These are phyloP conservation scores for Orthochromis indermauri DNA, from an alignment of 2,113 vertebrate genomes.

Conservation along the genomic window DNA sequence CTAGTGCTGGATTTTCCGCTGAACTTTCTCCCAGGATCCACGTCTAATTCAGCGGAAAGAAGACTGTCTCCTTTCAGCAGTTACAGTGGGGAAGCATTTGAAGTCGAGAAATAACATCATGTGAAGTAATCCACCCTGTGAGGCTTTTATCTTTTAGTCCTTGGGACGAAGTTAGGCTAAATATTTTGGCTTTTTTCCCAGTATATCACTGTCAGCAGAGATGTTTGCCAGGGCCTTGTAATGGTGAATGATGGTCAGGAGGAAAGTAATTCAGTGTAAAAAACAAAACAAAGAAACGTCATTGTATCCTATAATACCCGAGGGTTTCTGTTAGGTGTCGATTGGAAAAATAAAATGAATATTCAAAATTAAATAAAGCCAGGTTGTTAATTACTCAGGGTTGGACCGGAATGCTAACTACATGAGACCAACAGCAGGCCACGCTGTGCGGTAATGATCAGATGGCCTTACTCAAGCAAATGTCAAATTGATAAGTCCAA, in stretches of 20 bases:
- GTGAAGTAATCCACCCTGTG: not conserved
- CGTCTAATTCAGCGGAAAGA: not conserved
- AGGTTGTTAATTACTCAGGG: not conserved
- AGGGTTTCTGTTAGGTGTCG: not conserved
- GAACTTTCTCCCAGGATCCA: not conserved
- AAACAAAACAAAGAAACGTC: not conserved
- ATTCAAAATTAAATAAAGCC: not conserved
- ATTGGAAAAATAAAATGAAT: not conserved
- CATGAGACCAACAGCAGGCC: not conserved
- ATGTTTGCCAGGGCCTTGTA: slow-evolving; percentile 11
- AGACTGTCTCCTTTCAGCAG: not conserved
- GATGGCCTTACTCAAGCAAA: not conserved
- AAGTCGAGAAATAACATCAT: not conserved
- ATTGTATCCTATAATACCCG: not conserved
- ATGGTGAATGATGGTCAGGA: not conserved
- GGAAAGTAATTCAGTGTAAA: not conserved
- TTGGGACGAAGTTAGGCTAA: slow-evolving; percentile 2
- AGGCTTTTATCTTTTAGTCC: not conserved
- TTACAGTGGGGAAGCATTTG: not conserved
- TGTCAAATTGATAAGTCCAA: not conserved
- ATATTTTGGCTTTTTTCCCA: slow-evolving; percentile 32
- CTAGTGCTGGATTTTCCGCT: not conserved
- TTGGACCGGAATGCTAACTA: not conserved
- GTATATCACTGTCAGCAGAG: not conserved
- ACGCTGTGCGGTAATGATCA: not conserved